Conservation (phyloP, 1,140 invertebrate species). For the Bradysia coprophila region DNA sequence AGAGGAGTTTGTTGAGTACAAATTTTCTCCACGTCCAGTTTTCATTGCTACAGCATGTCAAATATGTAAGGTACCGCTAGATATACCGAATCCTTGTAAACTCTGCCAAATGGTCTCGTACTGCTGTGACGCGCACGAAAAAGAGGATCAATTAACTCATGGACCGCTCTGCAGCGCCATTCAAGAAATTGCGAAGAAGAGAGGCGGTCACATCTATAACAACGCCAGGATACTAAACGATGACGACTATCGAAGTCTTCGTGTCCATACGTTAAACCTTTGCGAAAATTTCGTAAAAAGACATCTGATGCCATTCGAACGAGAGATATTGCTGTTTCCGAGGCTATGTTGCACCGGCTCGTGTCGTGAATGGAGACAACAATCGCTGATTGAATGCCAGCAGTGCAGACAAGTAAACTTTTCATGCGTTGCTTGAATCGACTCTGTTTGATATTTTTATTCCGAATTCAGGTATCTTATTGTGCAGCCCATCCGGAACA, state of each 20-base stretch:
- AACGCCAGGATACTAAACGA: slow-evolving; percentile 28
- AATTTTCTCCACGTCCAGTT: slow-evolving; percentile 18
- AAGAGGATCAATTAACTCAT: slow-evolving; percentile 24
- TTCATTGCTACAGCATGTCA: slow-evolving; percentile 19
- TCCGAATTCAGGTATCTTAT: slow-evolving; percentile 25
- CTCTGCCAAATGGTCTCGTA: slow-evolving; percentile 32
- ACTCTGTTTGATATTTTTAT: too few species aligned
- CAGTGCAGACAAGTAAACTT: slow-evolving; percentile 33
- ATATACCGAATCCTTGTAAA: slow-evolving; percentile 15
- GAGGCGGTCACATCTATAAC: slow-evolving; percentile 26
- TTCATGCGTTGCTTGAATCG: slow-evolving; percentile 13
- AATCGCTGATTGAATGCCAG: slow-evolving; percentile 28
- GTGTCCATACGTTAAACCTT: slow-evolving; percentile 36
- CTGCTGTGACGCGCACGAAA: slow-evolving; percentile 27
- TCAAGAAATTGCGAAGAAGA: slow-evolving; percentile 13
- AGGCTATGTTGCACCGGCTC: slow-evolving; percentile 30
- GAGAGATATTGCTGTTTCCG: slow-evolving; percentile 45
- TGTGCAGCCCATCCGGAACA: slow-evolving; percentile 27
- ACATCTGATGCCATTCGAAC: slow-evolving; percentile 37
- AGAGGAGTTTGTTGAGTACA: slow-evolving; percentile 20
- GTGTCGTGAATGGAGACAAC: slow-evolving; percentile 29
- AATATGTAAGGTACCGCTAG: slow-evolving; percentile 8
- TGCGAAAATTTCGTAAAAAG: slow-evolving; percentile 35
- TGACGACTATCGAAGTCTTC: slow-evolving; percentile 35
- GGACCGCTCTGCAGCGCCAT: slow-evolving; percentile 25